Evolutionary conservation across 1,140 invertebrate species (phyloP).

Genomic region (Leptinotarsa undecemlineata): DNA sequence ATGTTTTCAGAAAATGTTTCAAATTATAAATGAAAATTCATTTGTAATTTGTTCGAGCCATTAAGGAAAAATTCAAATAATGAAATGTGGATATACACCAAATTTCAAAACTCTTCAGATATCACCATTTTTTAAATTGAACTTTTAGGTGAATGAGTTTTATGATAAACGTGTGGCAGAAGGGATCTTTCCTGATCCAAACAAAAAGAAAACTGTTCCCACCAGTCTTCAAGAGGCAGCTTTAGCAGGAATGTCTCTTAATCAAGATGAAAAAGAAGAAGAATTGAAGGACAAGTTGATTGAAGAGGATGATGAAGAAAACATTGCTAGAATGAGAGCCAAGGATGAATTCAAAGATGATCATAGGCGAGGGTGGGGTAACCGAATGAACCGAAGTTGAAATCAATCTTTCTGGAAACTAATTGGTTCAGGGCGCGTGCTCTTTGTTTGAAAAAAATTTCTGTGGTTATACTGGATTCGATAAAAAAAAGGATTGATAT

Average conservation of each 20-base stretch:
- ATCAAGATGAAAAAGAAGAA: slow-evolving; percentile 61
- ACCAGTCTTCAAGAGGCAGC: slow-evolving; percentile 52
- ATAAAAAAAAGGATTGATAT: too few relatives aligned
- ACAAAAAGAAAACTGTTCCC: slow-evolving; percentile 40
- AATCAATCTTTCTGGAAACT: neutral
- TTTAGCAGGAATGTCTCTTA: slow-evolving; percentile 51
- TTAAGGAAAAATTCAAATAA: too few relatives aligned
- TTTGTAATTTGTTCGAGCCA: too few relatives aligned
- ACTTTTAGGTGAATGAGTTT: slow-evolving; percentile 79
- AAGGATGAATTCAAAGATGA: slow-evolving; percentile 94
- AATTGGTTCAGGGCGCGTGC: too few relatives aligned
- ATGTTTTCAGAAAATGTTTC: too few relatives aligned
- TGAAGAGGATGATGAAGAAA: slow-evolving; percentile 75
- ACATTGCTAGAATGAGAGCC: slow-evolving; percentile 66
- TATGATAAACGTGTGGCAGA: slow-evolving; percentile 84
- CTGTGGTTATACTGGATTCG: too few relatives aligned
- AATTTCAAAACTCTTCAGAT: neutral
- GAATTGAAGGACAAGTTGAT: slow-evolving; percentile 63
- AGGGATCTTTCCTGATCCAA: slow-evolving; percentile 63
- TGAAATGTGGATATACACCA: too few relatives aligned
- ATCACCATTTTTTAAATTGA: neutral
- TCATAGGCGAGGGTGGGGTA: slow-evolving; percentile 85
- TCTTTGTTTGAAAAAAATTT: too few relatives aligned
- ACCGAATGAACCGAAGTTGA: slow-evolving; percentile 82
- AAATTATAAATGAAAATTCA: too few relatives aligned